Evolutionary conservation across 2,113 vertebrate species (phyloP).

Genomic region (Gnathonemus echidnorhynchus): DNA sequence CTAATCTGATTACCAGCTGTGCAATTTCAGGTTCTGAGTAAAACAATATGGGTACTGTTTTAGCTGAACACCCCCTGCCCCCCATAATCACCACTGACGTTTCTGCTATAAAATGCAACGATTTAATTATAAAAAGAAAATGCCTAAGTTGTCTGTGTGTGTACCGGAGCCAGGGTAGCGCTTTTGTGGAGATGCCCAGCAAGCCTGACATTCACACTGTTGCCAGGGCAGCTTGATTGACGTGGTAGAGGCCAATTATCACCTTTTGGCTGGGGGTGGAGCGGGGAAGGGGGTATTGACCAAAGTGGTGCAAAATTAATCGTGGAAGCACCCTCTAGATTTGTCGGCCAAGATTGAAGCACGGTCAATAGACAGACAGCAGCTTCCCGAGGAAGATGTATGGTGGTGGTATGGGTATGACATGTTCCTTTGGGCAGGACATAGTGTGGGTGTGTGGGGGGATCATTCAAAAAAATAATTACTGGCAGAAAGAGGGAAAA

Average conservation of each 20-base stretch:
- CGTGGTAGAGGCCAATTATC: neutral
- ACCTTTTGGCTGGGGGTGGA: neutral
- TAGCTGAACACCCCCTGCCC: neutral
- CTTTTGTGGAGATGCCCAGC: neutral
- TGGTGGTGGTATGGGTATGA: neutral
- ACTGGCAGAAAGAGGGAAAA: neutral
- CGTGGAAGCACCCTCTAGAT: neutral
- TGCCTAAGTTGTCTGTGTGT: neutral
- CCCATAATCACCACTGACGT: neutral
- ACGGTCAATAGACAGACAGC: neutral
- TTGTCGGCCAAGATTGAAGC: neutral
- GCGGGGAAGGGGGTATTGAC: neutral
- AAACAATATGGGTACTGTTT: neutral
- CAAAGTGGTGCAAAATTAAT: neutral
- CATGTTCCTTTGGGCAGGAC: neutral
- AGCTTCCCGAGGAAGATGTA: neutral
- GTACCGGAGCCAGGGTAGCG: neutral
- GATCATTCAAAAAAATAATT: neutral
- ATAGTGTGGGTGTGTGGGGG: neutral
- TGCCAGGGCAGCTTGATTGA: neutral
- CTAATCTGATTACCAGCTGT: conserved; percentile 3
- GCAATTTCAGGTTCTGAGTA: neutral
- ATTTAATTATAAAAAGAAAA: neutral
- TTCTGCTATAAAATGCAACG: neutral
- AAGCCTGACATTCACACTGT: neutral